Base-by-base conservation (phyloP, 2,113 vertebrate species). In the Hemibagrus wyckioides region DNA sequence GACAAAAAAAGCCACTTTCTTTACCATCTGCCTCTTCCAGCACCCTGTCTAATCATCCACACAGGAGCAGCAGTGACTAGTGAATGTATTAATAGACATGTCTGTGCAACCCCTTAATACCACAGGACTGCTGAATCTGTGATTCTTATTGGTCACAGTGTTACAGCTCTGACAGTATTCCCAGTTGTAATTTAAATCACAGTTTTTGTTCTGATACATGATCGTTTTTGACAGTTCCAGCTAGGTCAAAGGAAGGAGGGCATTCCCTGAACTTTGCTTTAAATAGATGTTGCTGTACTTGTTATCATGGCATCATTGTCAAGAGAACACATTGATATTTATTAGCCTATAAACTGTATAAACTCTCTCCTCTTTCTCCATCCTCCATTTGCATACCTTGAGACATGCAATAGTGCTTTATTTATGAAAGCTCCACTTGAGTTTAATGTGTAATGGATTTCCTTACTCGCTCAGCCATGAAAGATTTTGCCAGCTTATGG, bases 371-470 rank as follows among this genome's bases (percentile, higher is more conserved):
- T 69, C 65, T 33, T 1, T 73, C 36, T 41, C n/a, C 0, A 11
- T 21, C 36, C 50, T 56, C 77, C 21, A 56, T 61, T 5, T 65
- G 75, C 39, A 48, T 85, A 52, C 14, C n/a, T 36, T 4, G 5
- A 33, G 48, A 85, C 75, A 80, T 63, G 33, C 44, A 39, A 28
- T 52, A 80, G 23, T 25, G 15, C 1, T 79, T 85, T 85, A 85
- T 85, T 85, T 39, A 80, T 80, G 84, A 85, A 85, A 15, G 25
- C 19, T 15, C 21, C 8, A 50, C 57, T 80, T 30, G 44, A 79
- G 9, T 79, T 77, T 57, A 85, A 63, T 76, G 54, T 36, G 3
- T 19, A 73, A 28, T 25, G 9, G 73, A 30, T 85, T 77, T 76
- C 30, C 73, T 73, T 25, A 56, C 52, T 69, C 83, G 41, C 30